Base-by-base conservation (phyloP, 1,140 invertebrate genomes). In the Holotrichia oblita region DNA sequence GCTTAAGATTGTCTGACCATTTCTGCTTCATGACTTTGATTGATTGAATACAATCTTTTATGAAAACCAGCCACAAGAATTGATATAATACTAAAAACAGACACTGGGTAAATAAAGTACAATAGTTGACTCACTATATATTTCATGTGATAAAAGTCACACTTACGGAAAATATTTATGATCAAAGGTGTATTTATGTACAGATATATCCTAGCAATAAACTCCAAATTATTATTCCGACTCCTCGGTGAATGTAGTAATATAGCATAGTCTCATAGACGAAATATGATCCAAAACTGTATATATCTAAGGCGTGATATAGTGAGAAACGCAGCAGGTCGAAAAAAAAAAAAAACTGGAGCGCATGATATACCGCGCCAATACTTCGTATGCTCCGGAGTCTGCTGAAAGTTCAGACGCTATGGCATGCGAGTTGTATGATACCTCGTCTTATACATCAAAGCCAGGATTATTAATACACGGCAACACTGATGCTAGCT, bases 381-480 rank as follows among this genome's bases (percentile, higher is more conserved):
- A 34, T 22, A 22, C 22, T 17, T 6, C n/a, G n/a, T 20, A 69
- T 34, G 22, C 24, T 55, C 2, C 48, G 48, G 48, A 17, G 48
- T 55, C 48, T 6, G 12, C 14, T 55, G 61, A 34, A 69, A 69
- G 27, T 69, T 34, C 22, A 69, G 27, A 3, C 61, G 61, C 20
- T 20, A 27, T 12, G 22, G 61, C 61, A 12, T 22, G 20, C 61
- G 61, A 69, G 12, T 20, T 69, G 20, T 22, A 69, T 69, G 61
- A 24, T 69, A 69, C 61, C 27, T 12, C 27, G 27, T 34, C 61
- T 69, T 69, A 27, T 20, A 69, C 61, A 69, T 78, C 77, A 78
- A 72, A 55, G 40, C 78, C 73, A 34, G 79, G 81, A 80, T 81
- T 82, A 82, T 83, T 83, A 83, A 83, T 83, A 81, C 81, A 69